A percentile compares a stretch with the other conserved stretches of the same genome.
Conservation (phyloP, 1,140 invertebrate species). For the Sogatella furcifera region DNA sequence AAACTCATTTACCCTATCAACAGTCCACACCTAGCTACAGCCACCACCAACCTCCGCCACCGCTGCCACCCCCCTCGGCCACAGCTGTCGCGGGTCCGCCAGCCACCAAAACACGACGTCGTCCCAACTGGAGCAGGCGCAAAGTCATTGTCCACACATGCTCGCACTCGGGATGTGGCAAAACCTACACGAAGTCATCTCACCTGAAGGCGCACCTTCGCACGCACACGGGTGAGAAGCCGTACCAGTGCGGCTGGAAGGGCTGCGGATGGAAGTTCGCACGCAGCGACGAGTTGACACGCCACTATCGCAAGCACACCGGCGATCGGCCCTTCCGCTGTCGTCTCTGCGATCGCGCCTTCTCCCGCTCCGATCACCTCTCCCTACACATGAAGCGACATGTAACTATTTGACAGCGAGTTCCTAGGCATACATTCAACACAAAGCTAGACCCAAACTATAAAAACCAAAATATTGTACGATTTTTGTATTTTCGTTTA, state of each 20-base stretch:
- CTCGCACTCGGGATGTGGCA: conserved; percentile 49
- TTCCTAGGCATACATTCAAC: too few relatives aligned
- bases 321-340: conserved; percentile 50
- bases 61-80: neutral
- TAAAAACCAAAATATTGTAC: too few relatives aligned
- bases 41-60: neutral
- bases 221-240: conserved; percentile 57
- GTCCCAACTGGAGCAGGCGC: conserved; percentile 41
- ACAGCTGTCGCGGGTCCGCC: conserved; percentile 2
- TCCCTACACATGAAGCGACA: conserved; percentile 86
- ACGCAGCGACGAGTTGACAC: conserved; percentile 56
- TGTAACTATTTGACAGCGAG: conserved; percentile 24
- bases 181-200: conserved; percentile 61
- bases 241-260: conserved; percentile 58
- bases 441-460: too few relatives aligned
- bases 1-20: neutral
- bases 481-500: too few relatives aligned
- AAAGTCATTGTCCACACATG: conserved; percentile 54
- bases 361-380: conserved; percentile 84
- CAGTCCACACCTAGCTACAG: neutral
- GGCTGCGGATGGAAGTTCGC: conserved; percentile 66
- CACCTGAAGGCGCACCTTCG: conserved; percentile 62
- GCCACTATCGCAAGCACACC: conserved; percentile 51
- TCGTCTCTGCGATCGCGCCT: conserved; percentile 58
- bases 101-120: conserved; percentile 28